phyloP scores from a whole-genome alignment of 2,797 vertebrate species.

The Spheniscus humboldti region DNA sequence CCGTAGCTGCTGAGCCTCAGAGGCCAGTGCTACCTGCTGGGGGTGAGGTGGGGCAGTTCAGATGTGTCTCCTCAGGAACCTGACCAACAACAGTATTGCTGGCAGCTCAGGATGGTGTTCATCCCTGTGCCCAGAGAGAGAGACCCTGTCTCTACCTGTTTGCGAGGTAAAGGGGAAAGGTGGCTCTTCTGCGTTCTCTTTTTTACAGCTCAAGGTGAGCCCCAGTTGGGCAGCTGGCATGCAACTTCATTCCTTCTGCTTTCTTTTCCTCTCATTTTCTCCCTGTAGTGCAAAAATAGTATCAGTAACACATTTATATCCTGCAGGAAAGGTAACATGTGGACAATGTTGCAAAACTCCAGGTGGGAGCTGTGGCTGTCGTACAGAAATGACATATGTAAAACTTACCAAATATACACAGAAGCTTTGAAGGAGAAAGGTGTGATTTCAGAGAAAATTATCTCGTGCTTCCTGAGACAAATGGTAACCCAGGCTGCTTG shows the following conservation, averaged over 20 bases:
- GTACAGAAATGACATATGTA: constrained; percentile 80
- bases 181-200: not conserved
- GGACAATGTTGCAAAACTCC: constrained; percentile 80
- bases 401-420: constrained; percentile 78
- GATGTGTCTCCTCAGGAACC: fast-evolving
- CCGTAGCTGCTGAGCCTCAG: not conserved
- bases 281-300: constrained; percentile 74
- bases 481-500: constrained; percentile 64
- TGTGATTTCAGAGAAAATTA: constrained; percentile 73
- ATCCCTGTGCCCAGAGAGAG: not conserved
- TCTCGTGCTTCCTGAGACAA: constrained; percentile 64
- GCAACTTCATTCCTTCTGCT: constrained; percentile 10
- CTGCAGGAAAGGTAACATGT: constrained; percentile 76
- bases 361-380: constrained; percentile 80
- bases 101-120: not conserved
- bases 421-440: constrained; percentile 76
- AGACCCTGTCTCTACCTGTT: not conserved
- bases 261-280: constrained; percentile 43
- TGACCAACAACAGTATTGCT: not conserved
- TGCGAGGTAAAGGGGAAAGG: not conserved
- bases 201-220: not conserved
- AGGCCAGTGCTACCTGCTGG: not conserved
- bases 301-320: constrained; percentile 74
- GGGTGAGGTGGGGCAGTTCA: not conserved
- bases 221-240: not conserved